Evolutionary conservation across 1,140 invertebrate species (phyloP).

Genomic region (Formica selysi): DNA sequence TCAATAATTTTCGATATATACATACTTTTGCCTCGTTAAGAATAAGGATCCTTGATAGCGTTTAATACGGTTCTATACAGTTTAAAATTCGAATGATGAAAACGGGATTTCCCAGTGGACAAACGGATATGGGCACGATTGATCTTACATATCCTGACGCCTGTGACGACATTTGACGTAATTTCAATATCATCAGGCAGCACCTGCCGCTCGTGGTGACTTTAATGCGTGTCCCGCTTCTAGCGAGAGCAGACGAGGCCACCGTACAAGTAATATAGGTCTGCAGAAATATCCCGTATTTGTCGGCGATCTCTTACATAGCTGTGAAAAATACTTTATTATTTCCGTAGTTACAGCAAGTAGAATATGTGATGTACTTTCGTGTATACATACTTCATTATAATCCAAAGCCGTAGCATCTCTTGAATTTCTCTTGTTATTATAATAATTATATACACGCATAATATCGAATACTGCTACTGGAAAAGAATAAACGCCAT

Average conservation of each 20-base stretch:
- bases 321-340: neutral
- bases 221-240: slow-evolving; percentile 52
- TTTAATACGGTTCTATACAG: neutral
- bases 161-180: neutral
- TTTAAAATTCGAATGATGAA: neutral
- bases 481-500: too few species aligned
- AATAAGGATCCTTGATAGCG: neutral
- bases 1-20: neutral
- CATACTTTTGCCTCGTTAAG: neutral
- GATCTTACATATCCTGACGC: neutral
- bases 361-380: too few species aligned
- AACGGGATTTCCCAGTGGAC: neutral
- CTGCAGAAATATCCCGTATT: neutral
- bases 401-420: too few species aligned
- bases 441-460: too few species aligned
- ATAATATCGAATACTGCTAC: too few species aligned
- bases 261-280: slow-evolving; percentile 24
- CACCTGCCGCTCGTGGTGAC: slow-evolving; percentile 23
- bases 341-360: too few species aligned
- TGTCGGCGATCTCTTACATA: neutral
- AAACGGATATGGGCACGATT: slow-evolving; percentile 12
- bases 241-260: slow-evolving; percentile 40
- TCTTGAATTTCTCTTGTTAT: too few species aligned
- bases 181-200: slow-evolving; percentile 31
- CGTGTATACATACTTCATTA: too few species aligned